A percentile compares a stretch with the other conserved stretches of the same genome.
These are phyloP conservation scores for Dromococcyx pavoninus DNA, from an alignment of 2,797 vertebrate genomes.

Conservation along the genomic window DNA sequence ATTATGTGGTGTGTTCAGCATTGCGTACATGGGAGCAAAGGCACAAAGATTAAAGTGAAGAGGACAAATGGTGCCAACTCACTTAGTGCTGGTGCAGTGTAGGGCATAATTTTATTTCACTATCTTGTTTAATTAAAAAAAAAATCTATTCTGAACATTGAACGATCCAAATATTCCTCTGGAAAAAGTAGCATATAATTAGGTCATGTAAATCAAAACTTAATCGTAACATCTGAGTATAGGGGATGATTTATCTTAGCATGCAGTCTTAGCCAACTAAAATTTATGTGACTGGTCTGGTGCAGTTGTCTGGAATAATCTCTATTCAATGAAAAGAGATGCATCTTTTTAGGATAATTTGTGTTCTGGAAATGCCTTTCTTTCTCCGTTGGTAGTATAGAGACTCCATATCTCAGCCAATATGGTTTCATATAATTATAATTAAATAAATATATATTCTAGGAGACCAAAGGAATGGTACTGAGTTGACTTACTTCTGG, in stretches of 20 bases:
- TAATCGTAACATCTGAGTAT: neutral
- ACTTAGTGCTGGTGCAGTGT: neutral
- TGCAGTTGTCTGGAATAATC: neutral
- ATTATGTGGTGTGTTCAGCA: neutral
- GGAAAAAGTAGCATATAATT: slow-evolving; percentile 43
- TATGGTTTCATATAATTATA: neutral
- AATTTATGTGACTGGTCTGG: slow-evolving; percentile 10
- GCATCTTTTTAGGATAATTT: neutral
- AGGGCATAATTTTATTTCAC: neutral
- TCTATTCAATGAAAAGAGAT: neutral
- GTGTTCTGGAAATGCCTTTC: neutral
- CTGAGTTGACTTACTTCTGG: neutral
- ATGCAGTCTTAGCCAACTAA: neutral
- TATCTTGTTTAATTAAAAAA: neutral
- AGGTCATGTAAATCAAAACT: slow-evolving; percentile 28
- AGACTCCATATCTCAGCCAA: neutral
- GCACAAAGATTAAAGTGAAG: slow-evolving; percentile 12
- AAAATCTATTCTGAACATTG: neutral
- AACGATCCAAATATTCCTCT: slow-evolving; percentile 28
- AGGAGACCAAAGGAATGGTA: neutral
- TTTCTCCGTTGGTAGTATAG: neutral
- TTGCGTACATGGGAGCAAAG: neutral
- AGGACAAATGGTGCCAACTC: neutral
- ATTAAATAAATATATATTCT: neutral
- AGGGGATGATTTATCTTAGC: neutral